These are phyloP conservation scores for Drosophila borborema DNA, from an alignment of 2,888 invertebrate genomes.

Conservation along the genomic window DNA sequence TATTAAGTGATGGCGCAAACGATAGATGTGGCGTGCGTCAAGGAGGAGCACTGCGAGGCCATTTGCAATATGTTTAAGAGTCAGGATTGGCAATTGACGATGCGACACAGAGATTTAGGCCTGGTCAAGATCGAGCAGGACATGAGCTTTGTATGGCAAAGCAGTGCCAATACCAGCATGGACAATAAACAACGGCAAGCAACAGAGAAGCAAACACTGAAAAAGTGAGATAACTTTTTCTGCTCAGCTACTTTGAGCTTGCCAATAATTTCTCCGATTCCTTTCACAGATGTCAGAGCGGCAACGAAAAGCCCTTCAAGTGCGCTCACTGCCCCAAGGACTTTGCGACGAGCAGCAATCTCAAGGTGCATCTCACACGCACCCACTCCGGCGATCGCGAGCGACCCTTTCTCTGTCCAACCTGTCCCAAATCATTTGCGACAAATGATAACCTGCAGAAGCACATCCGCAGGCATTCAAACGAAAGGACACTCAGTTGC, in stretches of 20 bases:
- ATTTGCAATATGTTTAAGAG: conserved; percentile 56
- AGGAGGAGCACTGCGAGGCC: conserved; percentile 57
- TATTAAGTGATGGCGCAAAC: conserved; percentile 41
- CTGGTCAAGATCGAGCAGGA: conserved; percentile 56
- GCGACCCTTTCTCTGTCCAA: conserved; percentile 52
- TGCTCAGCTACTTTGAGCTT: not conserved
- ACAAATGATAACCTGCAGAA: conserved; percentile 53
- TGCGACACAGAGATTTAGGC: conserved; percentile 53
- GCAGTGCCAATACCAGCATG: conserved; percentile 2
- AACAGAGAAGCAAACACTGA: conserved; percentile 39
- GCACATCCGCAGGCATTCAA: conserved; percentile 52
- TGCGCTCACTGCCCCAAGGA: conserved; percentile 51
- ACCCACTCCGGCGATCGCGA: conserved; percentile 52
- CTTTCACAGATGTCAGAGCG: conserved; percentile 24
- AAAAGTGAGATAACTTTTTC: conserved; percentile 22
- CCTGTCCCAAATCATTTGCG: conserved; percentile 50
- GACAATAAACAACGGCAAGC: conserved; percentile 30
- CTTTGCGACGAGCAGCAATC: conserved; percentile 52
- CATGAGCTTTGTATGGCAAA: conserved; percentile 52
- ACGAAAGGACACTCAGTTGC: conserved; percentile 43
- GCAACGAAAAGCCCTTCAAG: conserved; percentile 44
- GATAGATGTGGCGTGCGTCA: conserved; percentile 53
- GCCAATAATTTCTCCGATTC: not conserved
- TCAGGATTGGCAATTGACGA: conserved; percentile 52
- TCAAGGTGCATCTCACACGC: conserved; percentile 50